phyloP scores from a whole-genome alignment of 2,113 vertebrate genomes.

The Varanus komodoensis region DNA sequence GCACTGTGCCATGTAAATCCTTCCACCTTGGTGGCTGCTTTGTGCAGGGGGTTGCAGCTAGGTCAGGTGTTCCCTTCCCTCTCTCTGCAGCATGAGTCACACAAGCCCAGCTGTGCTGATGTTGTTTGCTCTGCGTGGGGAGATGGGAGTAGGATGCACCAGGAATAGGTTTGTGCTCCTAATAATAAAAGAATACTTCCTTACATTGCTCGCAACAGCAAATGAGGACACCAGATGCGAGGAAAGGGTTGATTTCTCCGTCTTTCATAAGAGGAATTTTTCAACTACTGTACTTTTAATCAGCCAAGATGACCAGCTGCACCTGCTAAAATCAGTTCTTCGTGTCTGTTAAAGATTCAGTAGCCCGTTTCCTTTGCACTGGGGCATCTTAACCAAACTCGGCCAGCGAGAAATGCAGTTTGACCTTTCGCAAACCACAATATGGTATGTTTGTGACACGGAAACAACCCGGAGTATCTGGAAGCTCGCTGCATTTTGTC shows the following conservation, averaged over 20 bases:
- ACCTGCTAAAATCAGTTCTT: neutral
- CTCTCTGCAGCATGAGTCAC: constrained; percentile 56
- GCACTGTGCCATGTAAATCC: neutral
- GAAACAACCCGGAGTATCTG: neutral
- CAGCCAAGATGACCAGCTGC: neutral
- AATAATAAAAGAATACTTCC: constrained; percentile 41
- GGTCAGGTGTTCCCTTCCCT: constrained; percentile 26
- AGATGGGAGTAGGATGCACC: constrained; percentile 33
- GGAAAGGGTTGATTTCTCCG: neutral
- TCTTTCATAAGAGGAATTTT: neutral
- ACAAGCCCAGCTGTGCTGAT: constrained; percentile 55
- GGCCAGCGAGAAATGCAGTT: neutral
- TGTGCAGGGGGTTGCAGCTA: rapidly evolving
- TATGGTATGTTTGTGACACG: neutral
- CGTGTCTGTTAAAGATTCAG: neutral
- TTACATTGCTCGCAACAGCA: neutral
- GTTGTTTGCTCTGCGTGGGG: constrained; percentile 27
- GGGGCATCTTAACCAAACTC: neutral
- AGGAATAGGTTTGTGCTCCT: constrained; percentile 27
- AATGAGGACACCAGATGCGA: neutral
- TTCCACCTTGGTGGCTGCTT: neutral
- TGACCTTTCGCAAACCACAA: neutral
- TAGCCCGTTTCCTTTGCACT: neutral
- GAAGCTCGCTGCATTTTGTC: neutral
- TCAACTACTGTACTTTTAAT: neutral